Evolutionary conservation across 1,140 invertebrate species (phyloP).

Genomic region (Papilio helenus): DNA sequence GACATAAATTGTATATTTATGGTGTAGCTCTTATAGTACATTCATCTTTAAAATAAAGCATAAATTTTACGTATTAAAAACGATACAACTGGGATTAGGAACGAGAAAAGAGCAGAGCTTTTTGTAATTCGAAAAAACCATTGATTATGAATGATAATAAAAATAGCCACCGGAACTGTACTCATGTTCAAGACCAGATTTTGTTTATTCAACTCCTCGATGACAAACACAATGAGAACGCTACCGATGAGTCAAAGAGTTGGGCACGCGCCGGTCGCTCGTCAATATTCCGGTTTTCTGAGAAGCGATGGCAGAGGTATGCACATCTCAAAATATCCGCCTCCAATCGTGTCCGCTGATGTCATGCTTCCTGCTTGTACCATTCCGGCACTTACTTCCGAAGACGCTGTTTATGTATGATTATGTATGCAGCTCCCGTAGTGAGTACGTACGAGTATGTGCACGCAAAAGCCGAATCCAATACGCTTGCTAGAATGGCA

Average conservation of each 20-base stretch:
- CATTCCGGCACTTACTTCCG: conserved; percentile 31
- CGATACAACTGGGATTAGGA: neutral
- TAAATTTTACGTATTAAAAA: neutral
- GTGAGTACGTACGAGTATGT: neutral
- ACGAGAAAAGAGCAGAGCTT: neutral
- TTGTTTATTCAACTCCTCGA: neutral
- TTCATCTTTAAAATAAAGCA: too few species aligned
- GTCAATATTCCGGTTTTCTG: conserved; percentile 69
- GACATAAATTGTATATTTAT: neutral
- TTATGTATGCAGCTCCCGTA: neutral
- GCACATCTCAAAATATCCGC: conserved; percentile 55
- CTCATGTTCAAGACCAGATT: neutral
- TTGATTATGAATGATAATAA: neutral
- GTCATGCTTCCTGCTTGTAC: conserved; percentile 47
- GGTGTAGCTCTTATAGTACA: neutral
- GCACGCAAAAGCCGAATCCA: neutral
- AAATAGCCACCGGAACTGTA: neutral
- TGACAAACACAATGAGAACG: conserved; percentile 3
- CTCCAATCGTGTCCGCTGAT: conserved; percentile 48
- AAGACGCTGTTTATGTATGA: neutral
- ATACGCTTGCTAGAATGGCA: neutral
- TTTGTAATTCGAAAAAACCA: neutral
- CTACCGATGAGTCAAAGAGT: conserved; percentile 52
- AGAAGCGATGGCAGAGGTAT: conserved; percentile 59
- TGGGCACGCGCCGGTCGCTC: conserved; percentile 54